These are phyloP conservation scores for Chelonia mydas DNA, from an alignment of 2,797 vertebrate genomes.

Conservation along the genomic window DNA sequence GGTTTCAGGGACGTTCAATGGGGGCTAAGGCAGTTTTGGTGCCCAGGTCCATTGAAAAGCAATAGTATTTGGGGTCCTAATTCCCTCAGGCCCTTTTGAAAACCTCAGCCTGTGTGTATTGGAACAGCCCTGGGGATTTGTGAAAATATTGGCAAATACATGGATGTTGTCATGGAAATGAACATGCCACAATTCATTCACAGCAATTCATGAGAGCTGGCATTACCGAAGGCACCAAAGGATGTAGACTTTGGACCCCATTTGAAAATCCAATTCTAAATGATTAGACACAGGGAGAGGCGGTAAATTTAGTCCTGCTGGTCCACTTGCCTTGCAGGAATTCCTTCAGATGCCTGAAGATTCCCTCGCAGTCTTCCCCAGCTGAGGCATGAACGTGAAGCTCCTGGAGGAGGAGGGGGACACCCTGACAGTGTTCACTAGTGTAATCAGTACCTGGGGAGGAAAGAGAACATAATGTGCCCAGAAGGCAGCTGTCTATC, in stretches of 20 bases:
- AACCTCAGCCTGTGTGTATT: background rate
- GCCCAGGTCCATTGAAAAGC: background rate
- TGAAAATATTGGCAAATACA: background rate
- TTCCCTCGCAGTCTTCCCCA: background rate
- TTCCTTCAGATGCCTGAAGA: background rate
- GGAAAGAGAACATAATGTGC: background rate
- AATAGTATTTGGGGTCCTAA: background rate
- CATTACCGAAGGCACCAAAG: too few species aligned
- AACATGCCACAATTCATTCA: background rate
- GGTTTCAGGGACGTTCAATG: background rate
- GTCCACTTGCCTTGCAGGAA: background rate
- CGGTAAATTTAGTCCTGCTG: too few species aligned
- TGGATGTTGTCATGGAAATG: background rate
- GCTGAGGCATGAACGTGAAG: background rate
- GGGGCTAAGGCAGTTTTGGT: background rate
- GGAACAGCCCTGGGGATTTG: background rate
- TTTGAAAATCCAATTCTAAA: too few species aligned
- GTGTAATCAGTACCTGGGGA: background rate
- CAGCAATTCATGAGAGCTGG: too few species aligned
- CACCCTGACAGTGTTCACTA: rapidly evolving
- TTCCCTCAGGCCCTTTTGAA: background rate
- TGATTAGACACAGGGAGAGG: too few species aligned
- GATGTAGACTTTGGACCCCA: too few species aligned
- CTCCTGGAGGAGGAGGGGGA: background rate
- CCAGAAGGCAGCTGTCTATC: background rate